Evolutionary conservation across 2,113 vertebrate genomes (phyloP), one percentile per base, ranked within the genome.

Genomic region (zebrafish (Danio rerio)): DNA sequence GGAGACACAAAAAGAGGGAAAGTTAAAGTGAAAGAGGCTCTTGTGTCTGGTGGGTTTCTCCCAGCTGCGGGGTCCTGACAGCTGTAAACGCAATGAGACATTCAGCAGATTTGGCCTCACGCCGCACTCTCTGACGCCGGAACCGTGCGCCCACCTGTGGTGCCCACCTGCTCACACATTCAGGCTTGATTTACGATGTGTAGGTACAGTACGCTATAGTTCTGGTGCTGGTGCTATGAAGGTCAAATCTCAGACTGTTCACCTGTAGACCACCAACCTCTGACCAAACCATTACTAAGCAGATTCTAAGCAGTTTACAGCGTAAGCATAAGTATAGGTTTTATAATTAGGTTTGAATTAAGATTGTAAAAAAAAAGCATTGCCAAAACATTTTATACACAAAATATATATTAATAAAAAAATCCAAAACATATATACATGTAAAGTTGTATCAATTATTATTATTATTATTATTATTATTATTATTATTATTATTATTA

Each of bases 21-120:
- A 83, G 70, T 83, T 82, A 84, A 55, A 80, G 69, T 61, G 63
- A 82, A 72, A 72, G 74, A 59, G 62, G 40, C 69, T 45, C 73
- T 83, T 78, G 72, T 81, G 63, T 81, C 53, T 53, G 63, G 16
- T 59, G 43, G 58, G 7, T 13, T 40, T 76, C 5, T 1, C 83
- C 72, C n/a, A 65, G 76, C 58, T 72, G 77, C 10, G 5, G 18
- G 10, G n/a, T 52, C 11, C 13, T 81, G 65, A 76, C 55, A 40
- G 42, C 59, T 45, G 11, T 80, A 59, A 77, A 74, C 20, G 53
- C 65, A 86, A 79, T 70, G 76, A 62, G 80, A 76, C 68, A 70
- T 80, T 84, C 69, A 80, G 77, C 6, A 52, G 61, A 70, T 47
- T 45, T 65, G 85, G 43, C 78, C 65, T 43, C 49, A 68, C 65